Evolutionary conservation across 2,797 vertebrate genomes (phyloP), one percentile per base, ranked within the genome.

Genomic region (Peromyscus nudipes): DNA sequence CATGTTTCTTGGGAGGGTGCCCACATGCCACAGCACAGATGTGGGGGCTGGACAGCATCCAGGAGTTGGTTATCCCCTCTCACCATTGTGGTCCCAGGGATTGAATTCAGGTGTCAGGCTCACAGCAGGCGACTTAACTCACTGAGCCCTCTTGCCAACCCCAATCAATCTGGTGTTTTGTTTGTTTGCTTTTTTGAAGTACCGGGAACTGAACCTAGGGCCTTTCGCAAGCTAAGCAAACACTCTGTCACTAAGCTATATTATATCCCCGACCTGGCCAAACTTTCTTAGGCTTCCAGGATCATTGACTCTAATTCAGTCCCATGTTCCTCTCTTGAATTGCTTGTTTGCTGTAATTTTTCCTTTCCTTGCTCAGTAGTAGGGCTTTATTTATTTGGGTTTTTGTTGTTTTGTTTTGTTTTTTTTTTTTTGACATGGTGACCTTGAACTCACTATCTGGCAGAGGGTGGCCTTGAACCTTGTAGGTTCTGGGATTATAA

Each of bases 331-430:
- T 31, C 23, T 23, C 79, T 96, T 62, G 73, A 75, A 86, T 71
- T 90, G 21, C 46, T 95, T 94, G 6, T 89, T 84, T 84, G 81
- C 60, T 91, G 31, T 60, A 23, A 46, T 62, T 83, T 85, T 93
- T 82, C 23, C 57, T 73, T 94, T 43, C 21, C 93, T 95, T 92
- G 19, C 43, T 82, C 43, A 67, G 11, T 71, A 57, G 10, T 65
- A 31, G 21, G 43, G 13, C 16, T 89, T 46, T 29, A 9, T 60
- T 77, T 52, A 2, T 55, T 79, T 73, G 49, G 11, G 11, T 11
- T 49, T 49, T 49, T 1, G 5, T 29, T 57, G 21, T 5, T 65
- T 17, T 25, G 10, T 52, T 52, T 52, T 52, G 12, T 43, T 60
- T 89, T 60, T 57, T 88, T 9, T 23, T 55, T 23, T 43, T 88